Base-by-base conservation (phyloP, 2,797 vertebrate genomes). In the Bradypodion pumilum region DNA sequence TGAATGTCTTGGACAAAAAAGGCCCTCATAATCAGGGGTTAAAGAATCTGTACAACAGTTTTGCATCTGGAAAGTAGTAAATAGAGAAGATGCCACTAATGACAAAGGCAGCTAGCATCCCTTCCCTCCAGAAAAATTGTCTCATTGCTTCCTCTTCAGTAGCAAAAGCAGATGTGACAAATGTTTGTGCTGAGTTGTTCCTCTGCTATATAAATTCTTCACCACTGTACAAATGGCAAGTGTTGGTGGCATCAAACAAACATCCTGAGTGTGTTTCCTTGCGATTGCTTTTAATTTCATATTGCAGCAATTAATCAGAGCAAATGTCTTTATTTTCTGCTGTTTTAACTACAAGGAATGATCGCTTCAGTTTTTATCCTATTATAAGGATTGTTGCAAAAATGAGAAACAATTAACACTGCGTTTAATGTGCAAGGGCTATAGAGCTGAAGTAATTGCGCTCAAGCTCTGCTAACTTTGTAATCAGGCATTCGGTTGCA, bases 391-490 rank as follows among this genome's bases (percentile, higher is more conserved):
- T 96, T 90, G 75, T 96, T 96, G 95, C 94, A 95, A 96, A 96
- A 96, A 95, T 95, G 94, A 90, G 95, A 96, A 95, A 96, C 95
- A 96, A 96, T 97, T 96, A 97, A 96, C 96, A 95, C 95, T 62
- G 79, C 88, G 94, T 95, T 96, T 96, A 96, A 96, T 95, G 95
- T 78, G 78, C 95, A 94, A 96, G 93, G 95, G 95, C 94, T 94
- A 92, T 79, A 94, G 93, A 95, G 95, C 94, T 92, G 92, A 95
- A 95, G 95, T 96, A 96, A 96, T 96, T 96, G 96, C 94, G 93
- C 96, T 96, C 95, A 96, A 96, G 96, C 95, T 96, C 96, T 95
- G 94, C 95, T 97, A 96, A 96, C 95, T 97, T 96, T 96, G 96
- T 96, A 96, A 96, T 96, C 96, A 96, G 96, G 96, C 95, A 95